Conservation (phyloP, 2,113 vertebrate genomes). For the Toxotes jaculatrix region DNA sequence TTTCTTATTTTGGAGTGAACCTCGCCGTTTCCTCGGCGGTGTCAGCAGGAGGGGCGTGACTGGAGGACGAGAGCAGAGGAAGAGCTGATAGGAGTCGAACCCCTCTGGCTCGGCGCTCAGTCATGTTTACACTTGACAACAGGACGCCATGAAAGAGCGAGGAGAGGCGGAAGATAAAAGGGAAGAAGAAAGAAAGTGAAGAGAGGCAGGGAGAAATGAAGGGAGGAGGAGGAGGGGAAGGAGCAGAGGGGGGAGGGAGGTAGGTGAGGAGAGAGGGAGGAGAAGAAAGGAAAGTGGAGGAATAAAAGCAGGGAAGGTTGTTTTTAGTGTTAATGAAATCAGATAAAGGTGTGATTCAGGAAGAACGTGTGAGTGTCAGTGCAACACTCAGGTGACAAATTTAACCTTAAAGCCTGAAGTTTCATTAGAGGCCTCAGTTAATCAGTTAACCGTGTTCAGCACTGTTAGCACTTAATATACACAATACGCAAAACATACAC, state of each 20-base stretch:
- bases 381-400: conserved; percentile 15
- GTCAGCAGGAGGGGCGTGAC: conserved; percentile 60
- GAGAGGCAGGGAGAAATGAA: conserved; percentile 35
- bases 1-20: conserved; percentile 45
- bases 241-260: not conserved
- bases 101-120: conserved; percentile 67
- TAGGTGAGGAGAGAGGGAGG: no score
- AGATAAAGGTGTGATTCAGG: conserved; percentile 45
- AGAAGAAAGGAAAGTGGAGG: conserved; percentile 19
- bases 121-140: conserved; percentile 75
- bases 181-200: conserved; percentile 62
- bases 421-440: conserved; percentile 2
- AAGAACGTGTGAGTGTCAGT: conserved; percentile 12
- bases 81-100: conserved; percentile 64
- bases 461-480: not conserved
- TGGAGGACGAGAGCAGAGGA: conserved; percentile 61
- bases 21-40: conserved; percentile 10
- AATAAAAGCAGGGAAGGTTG: conserved; percentile 43
- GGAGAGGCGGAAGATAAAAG: conserved; percentile 72
- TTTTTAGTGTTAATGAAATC: conserved; percentile 62
- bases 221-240: conserved; percentile 12
- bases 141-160: conserved; percentile 68
- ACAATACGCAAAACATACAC: no score
- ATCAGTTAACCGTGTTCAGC: not conserved
- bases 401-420: conserved; percentile 30